phyloP scores from a whole-genome alignment of 2,888 invertebrate species.

The Luperina nickerlii region DNA sequence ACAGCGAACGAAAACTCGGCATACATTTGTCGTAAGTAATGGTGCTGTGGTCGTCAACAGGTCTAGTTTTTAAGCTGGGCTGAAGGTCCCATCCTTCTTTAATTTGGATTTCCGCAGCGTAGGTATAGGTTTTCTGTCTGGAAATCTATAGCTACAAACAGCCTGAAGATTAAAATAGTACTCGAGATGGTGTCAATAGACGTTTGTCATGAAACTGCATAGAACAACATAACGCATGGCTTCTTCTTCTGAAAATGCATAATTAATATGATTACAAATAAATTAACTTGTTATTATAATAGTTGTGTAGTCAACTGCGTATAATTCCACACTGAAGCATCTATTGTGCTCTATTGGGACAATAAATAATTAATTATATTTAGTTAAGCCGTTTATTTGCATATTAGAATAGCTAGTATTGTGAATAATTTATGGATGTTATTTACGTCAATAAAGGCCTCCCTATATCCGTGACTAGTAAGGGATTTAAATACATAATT shows the following conservation, averaged over 20 bases:
- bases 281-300: not conserved
- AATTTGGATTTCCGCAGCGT: not conserved
- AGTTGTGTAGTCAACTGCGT: not conserved
- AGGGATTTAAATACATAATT: slow-evolving; percentile 45
- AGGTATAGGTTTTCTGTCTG: not conserved
- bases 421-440: slow-evolving; percentile 35
- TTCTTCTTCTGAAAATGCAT: not conserved
- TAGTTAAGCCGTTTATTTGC: slow-evolving; percentile 39
- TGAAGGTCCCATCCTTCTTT: no score
- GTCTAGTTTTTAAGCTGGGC: not conserved
- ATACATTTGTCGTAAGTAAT: not conserved
- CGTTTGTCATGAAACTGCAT: not conserved
- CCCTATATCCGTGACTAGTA: slow-evolving; percentile 25
- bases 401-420: slow-evolving; percentile 7
- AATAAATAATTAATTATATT: slow-evolving; percentile 32
- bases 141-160: no score
- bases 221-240: not conserved
- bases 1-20: not conserved
- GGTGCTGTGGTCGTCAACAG: not conserved
- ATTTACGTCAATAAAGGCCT: slow-evolving; percentile 18
- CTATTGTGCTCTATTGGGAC: slow-evolving; percentile 1
- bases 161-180: not conserved
- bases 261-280: not conserved
- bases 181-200: not conserved
- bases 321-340: not conserved